Percentiles rank a stretch among this genome's conserved stretches.
These are phyloP conservation scores for Hybos culiciformis DNA, from an alignment of 2,888 invertebrate species.

Conservation along the genomic window DNA sequence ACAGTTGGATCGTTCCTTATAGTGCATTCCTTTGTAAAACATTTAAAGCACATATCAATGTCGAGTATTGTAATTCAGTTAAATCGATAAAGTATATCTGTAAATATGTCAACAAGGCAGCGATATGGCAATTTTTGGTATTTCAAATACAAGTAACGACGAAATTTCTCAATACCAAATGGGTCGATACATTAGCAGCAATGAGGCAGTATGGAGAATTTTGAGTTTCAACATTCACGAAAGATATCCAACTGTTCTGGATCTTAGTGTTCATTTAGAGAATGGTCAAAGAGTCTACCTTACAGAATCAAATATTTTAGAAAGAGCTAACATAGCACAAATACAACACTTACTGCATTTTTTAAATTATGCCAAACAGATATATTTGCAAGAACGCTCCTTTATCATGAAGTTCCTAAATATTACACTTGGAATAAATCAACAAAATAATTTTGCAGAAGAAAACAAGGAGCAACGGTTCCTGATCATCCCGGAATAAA, in stretches of 20 bases:
- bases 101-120: slow-evolving; percentile 12
- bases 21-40: slow-evolving; percentile 21
- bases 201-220: not conserved
- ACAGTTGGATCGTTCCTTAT: slow-evolving; percentile 28
- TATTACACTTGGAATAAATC: too few species aligned
- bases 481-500: too few species aligned
- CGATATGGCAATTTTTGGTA: not conserved
- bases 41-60: slow-evolving; percentile 29
- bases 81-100: slow-evolving; percentile 32
- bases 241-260: not conserved
- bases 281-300: too few species aligned
- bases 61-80: slow-evolving; percentile 32
- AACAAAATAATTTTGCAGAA: too few species aligned
- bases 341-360: too few species aligned
- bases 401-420: too few species aligned
- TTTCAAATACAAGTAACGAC: not conserved
- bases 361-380: too few species aligned
- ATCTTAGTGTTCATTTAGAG: not conserved
- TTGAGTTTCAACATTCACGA: not conserved
- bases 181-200: not conserved
- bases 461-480: too few species aligned
- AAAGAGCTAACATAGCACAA: too few species aligned
- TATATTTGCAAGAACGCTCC: too few species aligned
- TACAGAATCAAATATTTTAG: too few species aligned
- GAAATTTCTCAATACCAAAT: not conserved